Evolutionary conservation across 2,113 vertebrate species (phyloP).

Genomic region (Penelope pileata): DNA sequence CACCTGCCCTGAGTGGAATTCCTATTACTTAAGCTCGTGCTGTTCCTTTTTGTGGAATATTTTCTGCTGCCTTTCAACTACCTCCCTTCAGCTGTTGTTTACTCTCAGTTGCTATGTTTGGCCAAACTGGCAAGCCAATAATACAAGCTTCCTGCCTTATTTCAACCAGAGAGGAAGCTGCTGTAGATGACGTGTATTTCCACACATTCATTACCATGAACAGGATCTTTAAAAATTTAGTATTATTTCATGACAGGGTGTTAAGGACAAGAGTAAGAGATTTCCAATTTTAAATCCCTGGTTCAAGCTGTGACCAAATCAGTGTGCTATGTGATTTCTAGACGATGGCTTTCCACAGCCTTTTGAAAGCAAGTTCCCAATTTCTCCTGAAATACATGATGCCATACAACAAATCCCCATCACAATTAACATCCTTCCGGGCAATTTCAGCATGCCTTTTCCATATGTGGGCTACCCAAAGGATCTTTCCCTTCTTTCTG

Average conservation of each 20-base stretch:
- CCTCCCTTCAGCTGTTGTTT: slow-evolving; percentile 25
- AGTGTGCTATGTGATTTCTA: background rate
- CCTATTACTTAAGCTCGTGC: background rate
- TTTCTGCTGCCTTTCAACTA: background rate
- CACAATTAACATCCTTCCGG: background rate
- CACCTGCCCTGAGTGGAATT: background rate
- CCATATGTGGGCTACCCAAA: background rate
- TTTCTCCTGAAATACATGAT: background rate
- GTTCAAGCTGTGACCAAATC: background rate
- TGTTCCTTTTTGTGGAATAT: background rate
- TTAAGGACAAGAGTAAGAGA: background rate
- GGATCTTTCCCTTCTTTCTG: background rate
- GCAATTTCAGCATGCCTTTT: background rate
- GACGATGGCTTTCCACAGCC: background rate
- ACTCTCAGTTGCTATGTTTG: background rate
- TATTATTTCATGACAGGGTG: background rate
- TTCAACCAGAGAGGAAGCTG: slow-evolving; percentile 21
- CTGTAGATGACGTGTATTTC: slow-evolving; percentile 35
- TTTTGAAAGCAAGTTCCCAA: background rate
- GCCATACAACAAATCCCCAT: background rate
- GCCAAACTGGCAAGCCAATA: background rate
- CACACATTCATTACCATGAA: slow-evolving; percentile 19
- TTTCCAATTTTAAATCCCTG: background rate
- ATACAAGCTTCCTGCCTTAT: slow-evolving; percentile 29
- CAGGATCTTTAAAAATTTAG: background rate